A percentile compares a stretch with the other conserved stretches of the same genome.
Evolutionary conservation across 2,888 invertebrate species (phyloP).

Genomic region (Heliconius hortense): DNA sequence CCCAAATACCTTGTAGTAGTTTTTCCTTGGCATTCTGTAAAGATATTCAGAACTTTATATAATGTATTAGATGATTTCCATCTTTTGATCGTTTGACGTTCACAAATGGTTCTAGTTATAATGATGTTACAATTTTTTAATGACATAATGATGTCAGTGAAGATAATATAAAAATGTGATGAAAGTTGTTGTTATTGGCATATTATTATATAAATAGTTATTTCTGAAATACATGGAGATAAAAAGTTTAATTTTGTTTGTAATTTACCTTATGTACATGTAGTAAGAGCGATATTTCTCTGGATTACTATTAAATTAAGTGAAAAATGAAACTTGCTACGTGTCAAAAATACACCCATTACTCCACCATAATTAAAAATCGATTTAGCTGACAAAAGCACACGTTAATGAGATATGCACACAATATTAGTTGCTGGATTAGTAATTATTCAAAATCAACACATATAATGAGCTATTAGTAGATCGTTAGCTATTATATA

Average conservation of each 20-base stretch:
- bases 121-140: conserved; percentile 27
- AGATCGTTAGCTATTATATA: conserved; percentile 36
- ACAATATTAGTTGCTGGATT: conserved; percentile 37
- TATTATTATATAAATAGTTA: neutral
- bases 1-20: conserved; percentile 78
- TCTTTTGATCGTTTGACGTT: neutral
- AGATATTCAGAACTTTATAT: conserved; percentile 29
- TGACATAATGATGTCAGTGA: conserved; percentile 35
- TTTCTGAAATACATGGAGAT: neutral
- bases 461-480: conserved; percentile 33
- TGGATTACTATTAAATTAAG: conserved; percentile 13
- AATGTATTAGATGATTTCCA: neutral
- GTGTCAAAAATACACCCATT: conserved; percentile 77
- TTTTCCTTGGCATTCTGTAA: conserved; percentile 79
- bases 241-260: neutral
- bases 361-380: conserved; percentile 53
- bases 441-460: conserved; percentile 34
- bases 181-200: conserved; percentile 28
- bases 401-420: conserved; percentile 44
- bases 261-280: conserved; percentile 5
- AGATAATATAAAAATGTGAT: conserved; percentile 28
- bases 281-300: neutral
- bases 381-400: conserved; percentile 38
- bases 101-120: conserved; percentile 18
- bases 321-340: conserved; percentile 18